Percentiles rank a stretch among this genome's conserved stretches.
Evolutionary conservation across 1,140 invertebrate species (phyloP).

Genomic region (Drosophila carrolli): DNA sequence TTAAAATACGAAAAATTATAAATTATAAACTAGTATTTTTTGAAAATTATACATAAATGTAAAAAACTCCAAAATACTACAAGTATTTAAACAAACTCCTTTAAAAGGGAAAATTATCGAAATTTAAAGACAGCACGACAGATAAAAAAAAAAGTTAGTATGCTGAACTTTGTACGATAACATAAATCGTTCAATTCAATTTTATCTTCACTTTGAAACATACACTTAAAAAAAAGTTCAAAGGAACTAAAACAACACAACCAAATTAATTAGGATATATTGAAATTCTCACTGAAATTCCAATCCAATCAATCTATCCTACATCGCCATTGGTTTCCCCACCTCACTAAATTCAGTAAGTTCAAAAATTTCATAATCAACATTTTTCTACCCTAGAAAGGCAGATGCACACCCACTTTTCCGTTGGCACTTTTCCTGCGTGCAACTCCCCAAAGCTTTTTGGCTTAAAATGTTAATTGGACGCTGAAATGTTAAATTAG

Average conservation of each 20-base stretch:
- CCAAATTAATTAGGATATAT: neutral
- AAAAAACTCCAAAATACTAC: no score
- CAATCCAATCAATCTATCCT: conserved; percentile 5
- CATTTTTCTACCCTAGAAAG: conserved; percentile 38
- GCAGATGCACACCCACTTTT: conserved; percentile 8
- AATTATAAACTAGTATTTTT: no score
- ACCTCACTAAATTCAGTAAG: neutral
- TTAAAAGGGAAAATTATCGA: no score
- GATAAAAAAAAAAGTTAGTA: no score
- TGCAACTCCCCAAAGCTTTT: conserved; percentile 50
- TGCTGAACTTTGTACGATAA: no score
- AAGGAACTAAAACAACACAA: neutral
- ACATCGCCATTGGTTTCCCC: neutral
- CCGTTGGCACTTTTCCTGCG: neutral
- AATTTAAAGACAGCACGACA: no score
- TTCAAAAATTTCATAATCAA: conserved; percentile 67
- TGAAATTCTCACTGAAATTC: conserved; percentile 12
- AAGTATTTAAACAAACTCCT: no score
- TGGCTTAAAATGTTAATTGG: conserved; percentile 75
- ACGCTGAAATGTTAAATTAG: conserved; percentile 74
- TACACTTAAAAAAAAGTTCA: neutral
- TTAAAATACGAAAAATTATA: no score
- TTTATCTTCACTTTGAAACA: neutral
- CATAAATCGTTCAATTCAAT: neutral
- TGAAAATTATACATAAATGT: no score